phyloP scores from a whole-genome alignment of 2,113 vertebrate genomes.

The Menidia beryllina region DNA sequence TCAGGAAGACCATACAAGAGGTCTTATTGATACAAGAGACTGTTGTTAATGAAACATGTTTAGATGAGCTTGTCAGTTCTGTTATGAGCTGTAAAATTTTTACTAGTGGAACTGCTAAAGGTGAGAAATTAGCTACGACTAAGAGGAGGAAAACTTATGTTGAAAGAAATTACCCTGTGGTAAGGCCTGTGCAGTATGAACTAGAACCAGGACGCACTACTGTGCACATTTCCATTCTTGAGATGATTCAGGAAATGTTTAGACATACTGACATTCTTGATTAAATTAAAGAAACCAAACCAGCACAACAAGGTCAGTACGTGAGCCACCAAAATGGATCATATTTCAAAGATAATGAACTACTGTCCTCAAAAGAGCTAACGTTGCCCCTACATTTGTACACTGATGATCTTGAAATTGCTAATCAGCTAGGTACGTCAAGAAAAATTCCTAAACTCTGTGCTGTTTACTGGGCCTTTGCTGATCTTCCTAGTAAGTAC shows the following conservation, averaged over 20 bases:
- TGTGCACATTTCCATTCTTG: slow-evolving; percentile 12
- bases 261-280: slow-evolving; percentile 18
- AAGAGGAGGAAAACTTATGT: slow-evolving; percentile 11
- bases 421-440: slow-evolving; percentile 29
- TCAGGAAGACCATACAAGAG: background rate
- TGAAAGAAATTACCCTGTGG: background rate
- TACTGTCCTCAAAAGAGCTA: background rate
- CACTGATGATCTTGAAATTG: slow-evolving; percentile 16
- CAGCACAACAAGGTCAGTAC: background rate
- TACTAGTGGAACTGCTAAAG: background rate
- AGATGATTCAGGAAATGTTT: slow-evolving; percentile 12
- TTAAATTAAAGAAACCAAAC: slow-evolving; percentile 11
- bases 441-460: slow-evolving; percentile 39
- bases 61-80: slow-evolving; percentile 7
- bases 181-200: slow-evolving; percentile 14
- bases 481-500: slow-evolving; percentile 40
- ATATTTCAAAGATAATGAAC: slow-evolving; percentile 6
- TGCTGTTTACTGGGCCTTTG: slow-evolving; percentile 47
- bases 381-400: slow-evolving; percentile 1
- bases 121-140: background rate
- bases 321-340: slow-evolving; percentile 1
- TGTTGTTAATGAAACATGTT: background rate
- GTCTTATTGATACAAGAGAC: slow-evolving; percentile 2
- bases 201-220: slow-evolving; percentile 9
- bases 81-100: background rate